Evolutionary conservation across 2,113 vertebrate species (phyloP).

Genomic region (Dipodomys spectabilis): DNA sequence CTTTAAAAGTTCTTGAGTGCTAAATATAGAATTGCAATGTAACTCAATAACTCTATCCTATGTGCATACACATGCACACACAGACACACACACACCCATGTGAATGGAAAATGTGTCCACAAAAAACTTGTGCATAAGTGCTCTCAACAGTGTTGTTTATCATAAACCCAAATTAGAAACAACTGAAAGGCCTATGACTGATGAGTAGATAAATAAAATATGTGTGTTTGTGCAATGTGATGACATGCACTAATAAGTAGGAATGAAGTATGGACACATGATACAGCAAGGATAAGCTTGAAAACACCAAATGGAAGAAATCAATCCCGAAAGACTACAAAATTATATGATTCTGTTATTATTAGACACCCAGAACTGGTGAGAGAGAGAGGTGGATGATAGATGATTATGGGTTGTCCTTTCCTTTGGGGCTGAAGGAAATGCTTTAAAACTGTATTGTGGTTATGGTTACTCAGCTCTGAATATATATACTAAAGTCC

Average conservation of each 20-base stretch:
- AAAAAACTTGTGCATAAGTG: not conserved
- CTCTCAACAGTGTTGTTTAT: not conserved
- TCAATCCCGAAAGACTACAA: not conserved
- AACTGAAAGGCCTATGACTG: not conserved
- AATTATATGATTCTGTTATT: not conserved
- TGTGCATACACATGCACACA: not conserved
- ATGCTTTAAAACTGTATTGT: not conserved
- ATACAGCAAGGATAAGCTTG: not conserved
- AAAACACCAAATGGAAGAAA: not conserved
- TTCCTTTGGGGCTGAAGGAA: not conserved
- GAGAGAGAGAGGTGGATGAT: not conserved
- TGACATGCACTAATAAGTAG: not conserved
- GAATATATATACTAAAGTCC: not conserved
- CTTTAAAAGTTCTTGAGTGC: not conserved
- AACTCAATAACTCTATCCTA: not conserved
- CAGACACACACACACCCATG: not conserved
- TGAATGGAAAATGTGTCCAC: not conserved
- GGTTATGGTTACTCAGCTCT: not conserved
- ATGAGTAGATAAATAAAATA: not conserved
- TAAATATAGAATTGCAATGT: not conserved
- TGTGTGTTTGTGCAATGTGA: not conserved
- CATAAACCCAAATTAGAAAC: not conserved
- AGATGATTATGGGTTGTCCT: not conserved
- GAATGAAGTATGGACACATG: not conserved
- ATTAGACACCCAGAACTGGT: not conserved